Evolutionary conservation across 53 echinoderm and acorn worm genomes (phyloP).

Genomic region (Echinometra lucunter): DNA sequence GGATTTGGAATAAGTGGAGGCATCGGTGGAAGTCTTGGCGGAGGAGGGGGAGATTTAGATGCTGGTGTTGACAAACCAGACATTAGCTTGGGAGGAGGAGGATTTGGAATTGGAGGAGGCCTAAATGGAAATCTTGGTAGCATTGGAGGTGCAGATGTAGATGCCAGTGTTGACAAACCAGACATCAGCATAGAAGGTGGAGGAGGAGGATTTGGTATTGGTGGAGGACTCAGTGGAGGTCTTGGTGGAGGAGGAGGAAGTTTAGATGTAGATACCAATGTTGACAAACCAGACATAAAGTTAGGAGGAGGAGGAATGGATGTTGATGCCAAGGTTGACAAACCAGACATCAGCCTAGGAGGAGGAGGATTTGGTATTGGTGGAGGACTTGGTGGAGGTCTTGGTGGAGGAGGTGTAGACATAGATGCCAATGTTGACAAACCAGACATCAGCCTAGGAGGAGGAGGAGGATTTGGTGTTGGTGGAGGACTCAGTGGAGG

Average conservation of each 20-base stretch:
- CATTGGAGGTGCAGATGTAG: not conserved
- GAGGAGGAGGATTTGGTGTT: not conserved
- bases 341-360: too few relatives aligned
- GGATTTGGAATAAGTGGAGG: not conserved
- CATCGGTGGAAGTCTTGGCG: not conserved
- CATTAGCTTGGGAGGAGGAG: not conserved
- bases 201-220: not conserved
- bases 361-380: too few relatives aligned
- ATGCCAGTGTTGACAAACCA: constrained; percentile 56
- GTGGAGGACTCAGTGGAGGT: not conserved
- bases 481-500: too few relatives aligned
- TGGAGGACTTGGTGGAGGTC: too few relatives aligned
- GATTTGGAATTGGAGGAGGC: not conserved
- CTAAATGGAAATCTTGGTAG: constrained; percentile 9
- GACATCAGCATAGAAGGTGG: not conserved
- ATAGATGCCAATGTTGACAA: too few relatives aligned
- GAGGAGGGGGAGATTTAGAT: constrained; percentile 29
- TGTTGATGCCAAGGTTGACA: too few relatives aligned
- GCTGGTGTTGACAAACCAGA: constrained; percentile 35
- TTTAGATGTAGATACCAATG: too few relatives aligned
- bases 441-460: too few relatives aligned
- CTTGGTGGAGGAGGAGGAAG: constrained; percentile 48
- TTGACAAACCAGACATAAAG: too few relatives aligned
- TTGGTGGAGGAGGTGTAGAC: too few relatives aligned
- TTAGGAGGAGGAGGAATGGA: too few relatives aligned